Base-by-base conservation (phyloP, 2,797 vertebrate genomes). In the Trichosurus vulpecula region DNA sequence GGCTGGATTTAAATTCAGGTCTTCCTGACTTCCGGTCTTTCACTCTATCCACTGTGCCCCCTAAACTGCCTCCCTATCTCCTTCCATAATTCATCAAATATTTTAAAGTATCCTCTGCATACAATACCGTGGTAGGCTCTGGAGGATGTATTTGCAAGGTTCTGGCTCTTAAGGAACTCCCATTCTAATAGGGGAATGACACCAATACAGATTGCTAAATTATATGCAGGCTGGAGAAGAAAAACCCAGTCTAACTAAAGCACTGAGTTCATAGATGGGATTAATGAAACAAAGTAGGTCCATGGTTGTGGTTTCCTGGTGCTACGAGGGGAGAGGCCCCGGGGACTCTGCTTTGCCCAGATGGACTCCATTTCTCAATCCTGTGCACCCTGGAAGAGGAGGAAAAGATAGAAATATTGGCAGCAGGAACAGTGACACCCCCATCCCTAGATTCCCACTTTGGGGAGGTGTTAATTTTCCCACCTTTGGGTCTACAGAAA, bases 401-500 rank as follows among this genome's bases (percentile, higher is more conserved):
- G 92, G 47, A 90, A 92, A 52, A 92, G 31, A 8, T 6, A 11
- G n/a, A 95, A 92, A 91, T 51, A 81, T 54, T 54, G 52, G 27
- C 41, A 55, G 31, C 93, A 54, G 74, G 47, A 57, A 41, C 55
- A 57, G 16, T 52, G 14, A 19, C 53, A 1, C 1, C 66, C 35
- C 81, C 22, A 1, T 90, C 66, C 66, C 74, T 87, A 87, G 41
- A 87, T 93, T 93, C 54, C 52, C 57, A 91, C 54, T 81, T 57
- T 92, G 54, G 27, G 54, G 41, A 92, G 27, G 47, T 58, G 3
- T 57, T 54, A 58, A 41, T 58, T 54, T 93, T 81, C 66, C 41
- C 90, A 92, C 3, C 93, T 47, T 90, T 74, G 27, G 66, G 90
- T 87, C 66, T 96, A 61, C 91, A 89, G 93, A 4, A 31, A 92